phyloP scores from a whole-genome alignment of 1,140 invertebrate species.

The Trichogramma pretiosum region DNA sequence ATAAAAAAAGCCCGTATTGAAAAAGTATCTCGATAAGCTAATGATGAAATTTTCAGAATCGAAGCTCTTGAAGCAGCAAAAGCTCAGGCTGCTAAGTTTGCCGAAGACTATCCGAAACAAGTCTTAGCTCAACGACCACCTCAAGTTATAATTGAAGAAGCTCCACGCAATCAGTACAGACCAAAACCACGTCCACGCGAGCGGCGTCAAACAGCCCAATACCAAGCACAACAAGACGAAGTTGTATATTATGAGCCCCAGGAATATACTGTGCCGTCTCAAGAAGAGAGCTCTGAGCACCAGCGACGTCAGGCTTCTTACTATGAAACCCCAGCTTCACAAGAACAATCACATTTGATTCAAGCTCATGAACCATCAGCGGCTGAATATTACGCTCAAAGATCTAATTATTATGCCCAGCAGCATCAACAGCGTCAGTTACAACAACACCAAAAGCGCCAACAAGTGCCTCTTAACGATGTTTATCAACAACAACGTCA shows the following conservation, averaged over 20 bases:
- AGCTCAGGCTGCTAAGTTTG: constrained; percentile 24
- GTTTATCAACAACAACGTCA: neutral
- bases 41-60: constrained; percentile 25
- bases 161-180: constrained; percentile 19
- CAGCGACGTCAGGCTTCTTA: neutral
- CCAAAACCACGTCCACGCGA: constrained; percentile 17
- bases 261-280: neutral
- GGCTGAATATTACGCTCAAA: neutral
- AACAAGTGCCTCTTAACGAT: neutral
- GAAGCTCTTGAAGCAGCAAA: constrained; percentile 26
- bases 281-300: neutral
- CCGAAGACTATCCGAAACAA: constrained; percentile 27
- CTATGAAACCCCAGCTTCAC: neutral
- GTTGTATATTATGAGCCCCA: neutral
- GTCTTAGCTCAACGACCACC: constrained; percentile 18
- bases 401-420: no score
- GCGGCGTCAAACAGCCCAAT: neutral
- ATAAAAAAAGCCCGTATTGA: no score
- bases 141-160: constrained; percentile 13
- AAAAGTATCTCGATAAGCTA: no score
- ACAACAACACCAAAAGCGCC: neutral
- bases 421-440: neutral
- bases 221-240: neutral
- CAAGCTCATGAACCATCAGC: neutral
- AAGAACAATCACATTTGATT: neutral